phyloP scores from a whole-genome alignment of 2,888 invertebrate species.

The Lissonota sp. region DNA sequence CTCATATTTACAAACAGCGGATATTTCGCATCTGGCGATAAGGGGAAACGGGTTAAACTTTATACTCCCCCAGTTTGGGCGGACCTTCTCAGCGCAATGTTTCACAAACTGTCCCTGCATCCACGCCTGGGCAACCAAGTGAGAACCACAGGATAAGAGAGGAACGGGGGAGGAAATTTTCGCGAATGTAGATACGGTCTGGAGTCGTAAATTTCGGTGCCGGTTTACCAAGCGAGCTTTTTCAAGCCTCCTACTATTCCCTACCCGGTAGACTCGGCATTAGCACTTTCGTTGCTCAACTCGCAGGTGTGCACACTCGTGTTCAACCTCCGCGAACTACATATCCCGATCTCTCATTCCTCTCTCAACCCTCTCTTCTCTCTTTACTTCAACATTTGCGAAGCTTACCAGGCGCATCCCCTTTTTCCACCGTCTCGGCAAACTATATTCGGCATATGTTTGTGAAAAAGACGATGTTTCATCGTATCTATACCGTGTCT shows the following conservation, averaged over 20 bases:
- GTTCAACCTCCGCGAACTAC: conserved; percentile 5
- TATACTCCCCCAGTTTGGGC: no score
- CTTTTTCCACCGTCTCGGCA: neutral
- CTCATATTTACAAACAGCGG: conserved; percentile 17
- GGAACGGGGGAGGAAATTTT: conserved; percentile 45
- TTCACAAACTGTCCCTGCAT: conserved; percentile 12
- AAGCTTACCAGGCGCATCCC: conserved; percentile 1
- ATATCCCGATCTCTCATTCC: conserved; percentile 11
- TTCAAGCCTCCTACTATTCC: neutral
- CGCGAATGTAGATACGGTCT: conserved; percentile 50
- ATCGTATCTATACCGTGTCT: conserved; percentile 1
- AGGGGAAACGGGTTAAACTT: neutral
- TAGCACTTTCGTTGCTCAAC: conserved; percentile 19
- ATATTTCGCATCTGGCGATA: conserved; percentile 30
- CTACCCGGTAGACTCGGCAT: neutral
- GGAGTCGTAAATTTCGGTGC: conserved; percentile 47
- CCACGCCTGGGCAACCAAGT: neutral
- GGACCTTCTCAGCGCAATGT: neutral
- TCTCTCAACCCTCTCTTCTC: neutral
- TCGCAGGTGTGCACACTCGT: conserved; percentile 26
- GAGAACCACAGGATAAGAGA: conserved; percentile 17
- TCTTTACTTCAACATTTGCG: neutral
- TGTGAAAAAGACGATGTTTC: conserved; percentile 7
- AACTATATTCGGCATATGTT: neutral
- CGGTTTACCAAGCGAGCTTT: conserved; percentile 26